Percentiles rank a stretch among this genome's conserved stretches.
Evolutionary conservation across 2,888 invertebrate species (phyloP).

Genomic region (Hyles lineata): DNA sequence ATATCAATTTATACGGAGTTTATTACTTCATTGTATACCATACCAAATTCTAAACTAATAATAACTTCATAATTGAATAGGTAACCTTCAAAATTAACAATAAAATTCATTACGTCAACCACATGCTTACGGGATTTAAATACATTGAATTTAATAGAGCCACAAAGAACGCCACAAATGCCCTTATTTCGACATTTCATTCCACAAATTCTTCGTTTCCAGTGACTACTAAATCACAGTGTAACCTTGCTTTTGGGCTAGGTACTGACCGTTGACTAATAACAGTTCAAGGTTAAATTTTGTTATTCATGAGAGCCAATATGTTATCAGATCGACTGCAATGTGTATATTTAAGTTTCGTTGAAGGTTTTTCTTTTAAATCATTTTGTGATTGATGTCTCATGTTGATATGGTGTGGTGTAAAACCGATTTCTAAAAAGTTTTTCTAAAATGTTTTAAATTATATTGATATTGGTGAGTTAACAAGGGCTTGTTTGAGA

Average conservation of each 20-base stretch:
- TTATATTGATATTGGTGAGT: neutral
- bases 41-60: neutral
- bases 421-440: neutral
- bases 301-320: constrained; percentile 70
- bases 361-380: constrained; percentile 20
- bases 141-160: constrained; percentile 3
- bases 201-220: constrained; percentile 27
- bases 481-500: no score
- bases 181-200: constrained; percentile 28
- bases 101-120: neutral
- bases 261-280: constrained; percentile 47
- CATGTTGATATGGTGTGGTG: neutral
- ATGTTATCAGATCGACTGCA: constrained; percentile 68
- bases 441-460: neutral
- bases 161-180: constrained; percentile 23
- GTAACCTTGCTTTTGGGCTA: constrained; percentile 63
- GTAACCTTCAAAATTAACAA: neutral
- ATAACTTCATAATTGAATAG: neutral
- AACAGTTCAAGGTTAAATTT: constrained; percentile 72
- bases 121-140: neutral
- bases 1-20: no score
- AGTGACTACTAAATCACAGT: constrained; percentile 45
- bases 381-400: constrained; percentile 14
- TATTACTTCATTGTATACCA: neutral
- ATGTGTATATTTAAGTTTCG: constrained; percentile 45